Percentiles rank a stretch among this genome's conserved stretches.
These are phyloP conservation scores for Bettongia penicillata DNA, from an alignment of 2,113 vertebrate genomes.

Conservation along the genomic window DNA sequence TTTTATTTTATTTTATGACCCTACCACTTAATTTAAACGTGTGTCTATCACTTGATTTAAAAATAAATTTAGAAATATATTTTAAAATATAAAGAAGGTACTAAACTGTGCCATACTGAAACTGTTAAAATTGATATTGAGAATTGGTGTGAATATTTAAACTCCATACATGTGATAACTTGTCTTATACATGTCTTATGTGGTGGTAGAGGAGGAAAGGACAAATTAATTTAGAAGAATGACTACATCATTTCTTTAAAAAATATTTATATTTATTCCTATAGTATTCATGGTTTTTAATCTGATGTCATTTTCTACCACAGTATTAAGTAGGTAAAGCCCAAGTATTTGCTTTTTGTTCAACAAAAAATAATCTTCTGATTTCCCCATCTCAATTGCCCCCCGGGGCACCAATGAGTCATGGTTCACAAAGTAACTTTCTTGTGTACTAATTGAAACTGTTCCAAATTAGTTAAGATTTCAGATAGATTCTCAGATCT, in stretches of 20 bases:
- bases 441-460: slow-evolving; percentile 78
- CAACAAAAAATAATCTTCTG: slow-evolving; percentile 73
- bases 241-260: not conserved
- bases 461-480: slow-evolving; percentile 76
- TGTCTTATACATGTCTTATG: not conserved
- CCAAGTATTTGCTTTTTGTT: slow-evolving; percentile 74
- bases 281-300: slow-evolving; percentile 40
- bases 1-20: not conserved
- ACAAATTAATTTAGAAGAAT: not conserved
- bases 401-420: slow-evolving; percentile 71
- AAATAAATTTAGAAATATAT: not conserved
- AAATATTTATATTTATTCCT: not conserved
- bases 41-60: not conserved
- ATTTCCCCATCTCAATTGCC: slow-evolving; percentile 76
- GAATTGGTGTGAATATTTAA: not conserved
- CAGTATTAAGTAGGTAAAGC: slow-evolving; percentile 62
- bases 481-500: slow-evolving; percentile 70
- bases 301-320: slow-evolving; percentile 61
- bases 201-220: not conserved
- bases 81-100: not conserved
- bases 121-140: not conserved
- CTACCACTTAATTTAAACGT: not conserved
- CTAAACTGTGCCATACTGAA: not conserved
- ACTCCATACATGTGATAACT: not conserved
- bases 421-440: slow-evolving; percentile 81